phyloP scores from a whole-genome alignment of 2,797 vertebrate genomes.

The Mallotus villosus region DNA sequence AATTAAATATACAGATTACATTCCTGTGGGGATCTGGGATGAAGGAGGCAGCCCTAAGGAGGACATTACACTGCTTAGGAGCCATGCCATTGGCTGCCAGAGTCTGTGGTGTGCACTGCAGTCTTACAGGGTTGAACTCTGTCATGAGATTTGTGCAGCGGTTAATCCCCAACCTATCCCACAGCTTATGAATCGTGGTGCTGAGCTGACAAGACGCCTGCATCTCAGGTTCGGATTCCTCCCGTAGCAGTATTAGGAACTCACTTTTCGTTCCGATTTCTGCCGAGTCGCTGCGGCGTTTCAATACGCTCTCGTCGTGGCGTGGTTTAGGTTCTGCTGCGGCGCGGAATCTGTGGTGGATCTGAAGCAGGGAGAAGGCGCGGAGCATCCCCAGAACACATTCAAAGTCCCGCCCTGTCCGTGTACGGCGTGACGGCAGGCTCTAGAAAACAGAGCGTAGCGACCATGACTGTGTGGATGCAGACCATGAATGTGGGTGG shows the following conservation, averaged over 20 bases:
- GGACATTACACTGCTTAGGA: constrained; percentile 45
- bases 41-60: constrained; percentile 37
- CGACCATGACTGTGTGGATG: constrained; percentile 41
- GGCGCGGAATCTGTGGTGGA: neutral
- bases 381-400: constrained; percentile 39
- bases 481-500: constrained; percentile 9
- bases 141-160: neutral
- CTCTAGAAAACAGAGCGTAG: constrained; percentile 23
- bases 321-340: neutral
- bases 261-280: neutral
- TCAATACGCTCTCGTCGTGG: neutral
- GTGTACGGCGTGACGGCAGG: constrained; percentile 45
- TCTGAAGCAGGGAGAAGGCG: neutral
- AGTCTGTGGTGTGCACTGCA: constrained; percentile 4
- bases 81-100: constrained; percentile 11
- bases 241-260: neutral
- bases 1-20: constrained; percentile 76
- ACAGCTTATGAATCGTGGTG: neutral
- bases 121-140: neutral
- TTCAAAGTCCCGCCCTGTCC: constrained; percentile 44
- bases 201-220: neutral
- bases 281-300: neutral
- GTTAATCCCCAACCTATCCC: neutral
- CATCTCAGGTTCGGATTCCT: neutral
- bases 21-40: constrained; percentile 65